These are phyloP conservation scores for Schlechtendalia chinensis DNA, from an alignment of 1,140 invertebrate genomes.

Conservation along the genomic window DNA sequence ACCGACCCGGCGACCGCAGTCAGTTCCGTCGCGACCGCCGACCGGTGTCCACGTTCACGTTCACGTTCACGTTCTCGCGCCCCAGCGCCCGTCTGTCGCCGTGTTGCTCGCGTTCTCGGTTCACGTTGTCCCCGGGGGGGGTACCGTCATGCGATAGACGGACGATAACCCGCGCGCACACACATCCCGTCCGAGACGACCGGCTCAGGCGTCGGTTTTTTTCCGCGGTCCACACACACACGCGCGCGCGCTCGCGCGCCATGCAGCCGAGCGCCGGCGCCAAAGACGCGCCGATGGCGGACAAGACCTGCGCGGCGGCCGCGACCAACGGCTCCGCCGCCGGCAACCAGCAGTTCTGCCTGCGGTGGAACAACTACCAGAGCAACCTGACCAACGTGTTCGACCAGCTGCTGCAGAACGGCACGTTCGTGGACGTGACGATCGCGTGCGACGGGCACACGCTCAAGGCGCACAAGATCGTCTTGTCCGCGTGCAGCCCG, in stretches of 20 bases:
- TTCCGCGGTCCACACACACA: too few relatives aligned
- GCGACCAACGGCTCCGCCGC: slow-evolving; percentile 30
- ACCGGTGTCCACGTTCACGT: background rate
- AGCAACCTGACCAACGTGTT: slow-evolving; percentile 87
- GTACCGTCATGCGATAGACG: too few relatives aligned
- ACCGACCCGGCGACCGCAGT: background rate
- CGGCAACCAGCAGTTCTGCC: slow-evolving; percentile 72
- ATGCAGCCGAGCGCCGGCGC: slow-evolving; percentile 38
- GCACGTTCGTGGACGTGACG: slow-evolving; percentile 89
- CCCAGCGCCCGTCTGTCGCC: background rate
- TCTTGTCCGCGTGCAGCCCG: slow-evolving; percentile 86
- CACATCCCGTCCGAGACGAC: background rate
- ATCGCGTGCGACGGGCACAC: slow-evolving; percentile 86
- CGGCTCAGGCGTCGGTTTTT: too few relatives aligned
- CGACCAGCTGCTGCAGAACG: slow-evolving; percentile 84
- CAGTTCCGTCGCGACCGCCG: slow-evolving; percentile 46
- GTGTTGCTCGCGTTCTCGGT: background rate
- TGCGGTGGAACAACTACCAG: slow-evolving; percentile 93
- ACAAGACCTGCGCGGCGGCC: slow-evolving; percentile 41
- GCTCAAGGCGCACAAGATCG: slow-evolving; percentile 90
- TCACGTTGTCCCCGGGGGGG: too few relatives aligned
- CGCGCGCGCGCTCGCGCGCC: background rate
- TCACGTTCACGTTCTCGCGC: slow-evolving; percentile 18
- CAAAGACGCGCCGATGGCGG: slow-evolving; percentile 29
- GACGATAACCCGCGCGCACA: too few relatives aligned